Percentiles rank a stretch among this genome's conserved stretches.
Conservation (phyloP, 2,113 vertebrate genomes). For the Acinonyx jubatus region DNA sequence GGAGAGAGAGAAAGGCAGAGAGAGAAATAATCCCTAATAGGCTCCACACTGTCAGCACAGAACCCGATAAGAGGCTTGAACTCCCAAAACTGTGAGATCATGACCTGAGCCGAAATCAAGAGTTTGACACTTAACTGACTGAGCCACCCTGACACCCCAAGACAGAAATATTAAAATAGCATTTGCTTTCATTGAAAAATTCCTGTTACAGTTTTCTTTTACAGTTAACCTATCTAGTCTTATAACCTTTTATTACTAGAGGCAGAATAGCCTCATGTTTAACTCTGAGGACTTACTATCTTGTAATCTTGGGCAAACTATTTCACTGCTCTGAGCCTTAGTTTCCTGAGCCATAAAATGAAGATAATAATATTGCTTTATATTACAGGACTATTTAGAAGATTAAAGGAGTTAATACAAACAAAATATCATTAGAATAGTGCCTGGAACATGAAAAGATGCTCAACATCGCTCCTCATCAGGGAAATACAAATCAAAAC, state of each 20-base stretch:
- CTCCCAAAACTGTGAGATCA: too few relatives aligned
- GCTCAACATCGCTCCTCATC: too few relatives aligned
- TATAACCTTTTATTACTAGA: conserved; percentile 49
- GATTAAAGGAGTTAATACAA: background rate
- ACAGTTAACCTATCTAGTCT: background rate
- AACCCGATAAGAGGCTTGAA: too few relatives aligned
- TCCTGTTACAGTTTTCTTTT: conserved; percentile 16
- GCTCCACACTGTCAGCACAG: too few relatives aligned
- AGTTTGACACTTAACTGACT: too few relatives aligned
- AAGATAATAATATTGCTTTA: background rate
- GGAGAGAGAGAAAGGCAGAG: too few relatives aligned
- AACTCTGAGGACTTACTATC: conserved; percentile 10
- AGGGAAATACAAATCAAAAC: too few relatives aligned
- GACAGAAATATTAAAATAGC: conserved; percentile 48
- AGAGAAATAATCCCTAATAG: too few relatives aligned
- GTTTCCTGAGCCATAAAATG: conserved; percentile 35
- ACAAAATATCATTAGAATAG: background rate
- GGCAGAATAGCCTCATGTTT: background rate
- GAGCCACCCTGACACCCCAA: too few relatives aligned
- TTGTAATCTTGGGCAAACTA: background rate
- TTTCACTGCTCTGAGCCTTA: background rate
- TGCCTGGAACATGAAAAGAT: background rate
- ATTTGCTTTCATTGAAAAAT: conserved; percentile 28
- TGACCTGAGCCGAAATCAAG: too few relatives aligned
- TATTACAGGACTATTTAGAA: background rate